Evolutionary conservation across 2,888 invertebrate species (phyloP).

Genomic region (Sesia apiformis): DNA sequence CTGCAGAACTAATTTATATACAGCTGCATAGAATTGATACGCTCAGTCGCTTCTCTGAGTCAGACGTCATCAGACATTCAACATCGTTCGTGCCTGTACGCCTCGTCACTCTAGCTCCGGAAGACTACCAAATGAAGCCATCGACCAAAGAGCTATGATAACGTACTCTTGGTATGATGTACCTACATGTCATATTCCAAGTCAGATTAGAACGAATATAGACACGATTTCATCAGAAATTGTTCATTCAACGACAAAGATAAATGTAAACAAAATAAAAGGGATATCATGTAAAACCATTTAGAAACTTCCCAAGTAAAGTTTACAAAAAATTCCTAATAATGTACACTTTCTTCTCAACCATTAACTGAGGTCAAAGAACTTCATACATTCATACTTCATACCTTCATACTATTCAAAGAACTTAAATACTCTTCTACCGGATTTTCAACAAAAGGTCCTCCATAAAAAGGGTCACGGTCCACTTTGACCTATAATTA

Average conservation of each 20-base stretch:
- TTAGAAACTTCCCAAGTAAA: too few species aligned
- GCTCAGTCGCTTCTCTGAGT: conserved; percentile 21
- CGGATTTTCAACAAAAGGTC: conserved; percentile 34
- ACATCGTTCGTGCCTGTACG: conserved; percentile 14
- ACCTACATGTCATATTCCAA: background rate
- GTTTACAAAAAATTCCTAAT: too few species aligned
- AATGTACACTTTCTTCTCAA: too few species aligned
- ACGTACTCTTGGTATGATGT: background rate
- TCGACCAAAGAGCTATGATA: conserved; percentile 4
- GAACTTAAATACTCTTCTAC: conserved; percentile 30
- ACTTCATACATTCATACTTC: too few species aligned
- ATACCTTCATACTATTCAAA: conserved; percentile 23
- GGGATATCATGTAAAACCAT: too few species aligned
- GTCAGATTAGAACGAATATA: too few species aligned
- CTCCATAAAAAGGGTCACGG: conserved; percentile 42
- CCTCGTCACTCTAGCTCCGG: conserved; percentile 13
- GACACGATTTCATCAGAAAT: too few species aligned
- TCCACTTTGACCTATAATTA: conserved; percentile 57
- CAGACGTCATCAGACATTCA: conserved; percentile 29
- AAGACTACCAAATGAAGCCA: conserved; percentile 16
- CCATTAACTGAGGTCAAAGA: conserved; percentile 14
- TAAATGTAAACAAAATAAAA: too few species aligned
- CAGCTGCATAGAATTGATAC: conserved; percentile 12
- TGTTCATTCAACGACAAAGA: too few species aligned
- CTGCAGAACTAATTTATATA: background rate